Base-by-base conservation (phyloP, 2,888 invertebrate genomes). In the Linyphia triangularis region DNA sequence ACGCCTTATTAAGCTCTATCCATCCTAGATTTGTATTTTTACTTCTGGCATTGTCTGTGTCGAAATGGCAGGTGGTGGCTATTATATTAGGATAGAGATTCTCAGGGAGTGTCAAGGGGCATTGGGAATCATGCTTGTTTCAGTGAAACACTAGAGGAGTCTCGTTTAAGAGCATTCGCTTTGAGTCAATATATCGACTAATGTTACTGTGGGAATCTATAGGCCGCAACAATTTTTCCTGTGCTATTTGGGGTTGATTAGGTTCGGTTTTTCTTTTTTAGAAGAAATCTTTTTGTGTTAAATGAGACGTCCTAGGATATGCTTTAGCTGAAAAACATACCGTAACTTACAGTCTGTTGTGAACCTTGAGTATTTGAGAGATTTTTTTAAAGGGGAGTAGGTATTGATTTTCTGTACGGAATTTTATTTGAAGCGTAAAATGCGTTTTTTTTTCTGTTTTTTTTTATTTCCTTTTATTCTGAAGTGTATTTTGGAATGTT, bases 141-240 rank as follows among this genome's bases (percentile, higher is more conserved):
- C 78, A 65, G 67, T 67, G 78, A 79, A 78, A 78, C 43, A 33
- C 24, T 57, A 51, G 81, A 57, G 70, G 33, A 57, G 70, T 67
- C 67, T 67, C 69, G 37, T 69, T 81, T 81, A 81, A 81, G 81
- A 70, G 81, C 81, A 81, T 81, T 70, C 59, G 59, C 33, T 81
- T 70, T 81, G 70, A 81, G 70, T 81, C 81, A 70, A 81, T 81
- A 81, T 81, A 81, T 81, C 69, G 81, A 81, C 59, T 81, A 70
- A 37, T 81, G 81, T 70, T 70, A 37, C 69, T 40, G 59, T 81
- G 70, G 59, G 37, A 81, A 37, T 70, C 37, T 37, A 67, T 70
- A 70, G 30, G 59, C 69, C 37, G 59, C 59, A 70, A 70, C 51
- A 81, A 10, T 43, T 67, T 65, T 81, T 67, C 30, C 19, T 43